These are phyloP conservation scores for Chelonia mydas DNA, from an alignment of 2,797 vertebrate genomes.

Conservation along the genomic window DNA sequence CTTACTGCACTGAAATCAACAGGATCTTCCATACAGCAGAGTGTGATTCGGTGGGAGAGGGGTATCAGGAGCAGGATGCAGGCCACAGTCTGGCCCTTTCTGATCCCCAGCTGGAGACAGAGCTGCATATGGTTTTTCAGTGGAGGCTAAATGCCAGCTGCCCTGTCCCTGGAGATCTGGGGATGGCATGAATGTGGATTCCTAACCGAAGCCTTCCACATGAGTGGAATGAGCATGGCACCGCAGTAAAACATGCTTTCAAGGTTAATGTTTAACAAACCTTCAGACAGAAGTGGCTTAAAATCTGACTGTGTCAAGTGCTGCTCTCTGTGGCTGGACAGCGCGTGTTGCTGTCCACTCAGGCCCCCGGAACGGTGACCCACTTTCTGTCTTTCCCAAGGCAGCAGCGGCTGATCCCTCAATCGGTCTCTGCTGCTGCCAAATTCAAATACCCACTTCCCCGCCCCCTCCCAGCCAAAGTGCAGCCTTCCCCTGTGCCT, in stretches of 20 bases:
- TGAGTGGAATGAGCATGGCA: background rate
- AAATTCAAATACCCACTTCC: slow-evolving; percentile 1
- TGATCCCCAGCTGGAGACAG: background rate
- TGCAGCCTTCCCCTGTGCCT: slow-evolving; percentile 6
- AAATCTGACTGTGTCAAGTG: background rate
- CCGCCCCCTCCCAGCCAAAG: background rate
- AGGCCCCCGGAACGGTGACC: background rate
- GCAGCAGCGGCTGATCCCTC: slow-evolving; percentile 7
- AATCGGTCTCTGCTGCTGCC: slow-evolving; percentile 9
- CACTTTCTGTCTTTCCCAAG: background rate
- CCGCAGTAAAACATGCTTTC: background rate
- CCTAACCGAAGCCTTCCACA: background rate
- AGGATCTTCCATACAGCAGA: too few species aligned
- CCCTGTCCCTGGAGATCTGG: background rate
- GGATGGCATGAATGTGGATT: background rate
- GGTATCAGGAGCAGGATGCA: background rate
- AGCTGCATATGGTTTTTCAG: background rate
- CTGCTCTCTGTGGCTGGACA: background rate
- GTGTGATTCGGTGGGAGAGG: background rate
- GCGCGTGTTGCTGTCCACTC: slow-evolving; percentile 23
- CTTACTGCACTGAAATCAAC: background rate
- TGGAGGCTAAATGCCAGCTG: background rate
- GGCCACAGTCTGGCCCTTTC: background rate
- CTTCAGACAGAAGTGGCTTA: slow-evolving; percentile 1
- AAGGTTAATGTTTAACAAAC: background rate